Evolutionary conservation across 2,888 invertebrate species (phyloP), one percentile per base, ranked within the genome.

Genomic region (Cerceris rybyensis): DNA sequence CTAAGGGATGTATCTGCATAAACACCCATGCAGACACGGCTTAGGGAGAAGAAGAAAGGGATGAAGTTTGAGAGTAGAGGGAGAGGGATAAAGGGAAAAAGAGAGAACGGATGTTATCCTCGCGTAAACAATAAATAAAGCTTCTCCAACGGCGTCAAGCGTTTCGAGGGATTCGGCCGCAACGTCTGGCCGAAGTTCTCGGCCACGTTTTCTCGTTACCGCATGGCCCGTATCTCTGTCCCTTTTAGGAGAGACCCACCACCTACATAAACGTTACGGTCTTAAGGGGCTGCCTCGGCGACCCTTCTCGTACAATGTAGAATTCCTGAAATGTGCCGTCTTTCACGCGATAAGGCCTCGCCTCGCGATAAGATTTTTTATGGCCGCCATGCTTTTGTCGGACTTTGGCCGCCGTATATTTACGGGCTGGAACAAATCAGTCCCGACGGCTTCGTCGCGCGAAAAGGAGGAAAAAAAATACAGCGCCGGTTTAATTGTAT

Each of bases 61-160:
- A 28, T 28, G 4, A 28, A 28, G 28, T 28, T 2, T 28, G 1
- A 28, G 28, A 28, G 28, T 4, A n/a, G 28, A 28, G 28, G 28
- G 28, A 28, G 28, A 28, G 28, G 28, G 28, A 28, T 28, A 28
- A 28, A 28, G 28, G 28, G 2, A 28, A 4, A 28, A 4, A 59
- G 66, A 60, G 49, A 70, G 63, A 42, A 50, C 46, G 52, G 50
- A 49, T 67, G 76, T 74, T 80, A 80, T 83, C 78, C 84, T 52
- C 50, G 78, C 74, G 72, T 75, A 82, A 83, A 86, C 86, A 81
- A 82, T 84, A 86, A 85, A 85, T 85, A 85, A 85, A 75, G 39
- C 50, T 43, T 8, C 13, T 17, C 49, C 54, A 41, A 11, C 63
- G 43, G 46, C 41, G 76, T 64, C 70, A 61, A 66, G 28, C 69